These are phyloP conservation scores for Nothoprocta pentlandii DNA, from an alignment of 2,113 vertebrate genomes.

Conservation along the genomic window DNA sequence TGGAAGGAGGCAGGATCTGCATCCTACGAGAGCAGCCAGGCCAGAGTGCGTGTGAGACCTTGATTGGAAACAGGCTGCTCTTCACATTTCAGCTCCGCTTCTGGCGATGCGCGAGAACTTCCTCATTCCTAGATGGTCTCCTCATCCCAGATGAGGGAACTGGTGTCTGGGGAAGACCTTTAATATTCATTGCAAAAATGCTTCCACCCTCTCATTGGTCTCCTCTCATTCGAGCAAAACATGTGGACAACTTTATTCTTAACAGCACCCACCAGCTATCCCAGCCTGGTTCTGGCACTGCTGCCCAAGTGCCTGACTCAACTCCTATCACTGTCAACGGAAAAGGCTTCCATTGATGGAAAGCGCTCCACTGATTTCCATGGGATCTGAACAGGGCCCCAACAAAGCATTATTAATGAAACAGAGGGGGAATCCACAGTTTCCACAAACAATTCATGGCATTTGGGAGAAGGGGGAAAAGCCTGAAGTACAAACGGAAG, in stretches of 20 bases:
- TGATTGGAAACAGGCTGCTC: constrained; percentile 64
- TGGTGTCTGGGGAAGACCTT: constrained; percentile 67
- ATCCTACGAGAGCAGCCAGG: neutral
- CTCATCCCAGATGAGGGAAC: constrained; percentile 66
- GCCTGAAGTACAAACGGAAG: neutral
- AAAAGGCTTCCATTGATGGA: neutral
- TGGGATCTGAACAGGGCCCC: neutral
- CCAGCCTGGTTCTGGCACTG: neutral
- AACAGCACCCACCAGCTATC: constrained; percentile 32
- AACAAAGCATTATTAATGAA: neutral
- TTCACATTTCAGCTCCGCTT: constrained; percentile 36
- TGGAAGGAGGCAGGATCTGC: constrained; percentile 29
- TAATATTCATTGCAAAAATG: constrained; percentile 42
- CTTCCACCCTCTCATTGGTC: constrained; percentile 7
- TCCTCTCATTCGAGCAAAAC: constrained; percentile 27
- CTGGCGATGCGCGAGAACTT: constrained; percentile 19
- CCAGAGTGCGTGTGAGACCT: constrained; percentile 34
- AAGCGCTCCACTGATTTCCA: neutral
- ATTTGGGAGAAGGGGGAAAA: neutral
- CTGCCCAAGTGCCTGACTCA: neutral
- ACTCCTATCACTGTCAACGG: neutral
- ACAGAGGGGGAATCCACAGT: neutral
- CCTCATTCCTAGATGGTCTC: constrained; percentile 64
- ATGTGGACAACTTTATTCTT: neutral
- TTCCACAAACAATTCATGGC: neutral